Conservation (phyloP, 2,113 vertebrate genomes). For the Tachysurus vachellii region DNA sequence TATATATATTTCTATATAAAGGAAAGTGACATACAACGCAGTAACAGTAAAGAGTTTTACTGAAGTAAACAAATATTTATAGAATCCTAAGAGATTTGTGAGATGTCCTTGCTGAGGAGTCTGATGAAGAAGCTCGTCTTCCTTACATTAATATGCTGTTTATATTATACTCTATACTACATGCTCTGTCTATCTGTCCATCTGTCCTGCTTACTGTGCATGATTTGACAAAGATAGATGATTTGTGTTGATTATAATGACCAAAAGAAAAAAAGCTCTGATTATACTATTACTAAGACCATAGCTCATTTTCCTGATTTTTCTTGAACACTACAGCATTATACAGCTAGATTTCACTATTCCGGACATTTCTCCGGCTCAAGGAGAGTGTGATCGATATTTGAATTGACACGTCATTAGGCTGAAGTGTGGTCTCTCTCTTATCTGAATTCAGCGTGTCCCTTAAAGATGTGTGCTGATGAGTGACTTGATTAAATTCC, state of each 20-base stretch:
- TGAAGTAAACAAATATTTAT: too few species aligned
- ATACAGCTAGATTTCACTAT: slow-evolving; percentile 3
- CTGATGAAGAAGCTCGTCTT: not conserved
- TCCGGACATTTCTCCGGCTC: not conserved
- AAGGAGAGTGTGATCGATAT: slow-evolving; percentile 36
- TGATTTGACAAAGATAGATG: not conserved
- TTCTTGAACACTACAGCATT: not conserved
- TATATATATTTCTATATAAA: too few species aligned
- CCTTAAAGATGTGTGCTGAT: slow-evolving; percentile 45
- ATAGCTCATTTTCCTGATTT: not conserved
- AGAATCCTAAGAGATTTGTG: too few species aligned
- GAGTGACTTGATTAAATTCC: slow-evolving; percentile 50
- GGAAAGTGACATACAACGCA: too few species aligned
- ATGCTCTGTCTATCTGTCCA: not conserved
- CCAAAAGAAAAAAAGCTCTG: not conserved
- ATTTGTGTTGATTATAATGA: not conserved
- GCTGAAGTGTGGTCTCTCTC: slow-evolving; percentile 46
- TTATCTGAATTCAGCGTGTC: slow-evolving; percentile 42
- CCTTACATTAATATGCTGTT: not conserved
- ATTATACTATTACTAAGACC: not conserved
- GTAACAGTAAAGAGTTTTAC: too few species aligned
- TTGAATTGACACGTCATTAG: slow-evolving; percentile 33
- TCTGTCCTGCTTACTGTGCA: not conserved
- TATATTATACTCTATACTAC: not conserved
- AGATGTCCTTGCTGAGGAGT: too few species aligned